Base-by-base conservation (phyloP, 2,888 invertebrate species). In the Ashinkailepas kermadecensis region DNA sequence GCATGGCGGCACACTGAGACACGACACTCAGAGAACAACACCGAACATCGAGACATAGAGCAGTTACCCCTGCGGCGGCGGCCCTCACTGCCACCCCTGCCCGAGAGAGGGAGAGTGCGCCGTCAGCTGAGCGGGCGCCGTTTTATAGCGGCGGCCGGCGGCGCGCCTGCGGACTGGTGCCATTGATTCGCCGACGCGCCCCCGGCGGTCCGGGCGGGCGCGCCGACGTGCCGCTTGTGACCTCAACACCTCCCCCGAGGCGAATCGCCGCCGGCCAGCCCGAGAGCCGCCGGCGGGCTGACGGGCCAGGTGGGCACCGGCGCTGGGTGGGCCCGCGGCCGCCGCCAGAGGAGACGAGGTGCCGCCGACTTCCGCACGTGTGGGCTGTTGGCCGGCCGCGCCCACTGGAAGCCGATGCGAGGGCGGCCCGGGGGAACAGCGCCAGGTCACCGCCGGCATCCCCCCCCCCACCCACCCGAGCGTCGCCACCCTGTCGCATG, bases 1-100 rank as follows among this genome's bases (percentile, higher is more conserved):
- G 95, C 95, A 95, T 95, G 80, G 67, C 82, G 78, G 67, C 81
- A 70, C 70, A 70, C 70, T 39, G 70, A 70, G 25, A 15, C 70
- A 70, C 70, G 15, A 70, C 70, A 70, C 39, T 70, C 70, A 70
- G 70, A 39, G 25, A 70, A 70, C 70, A 70, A 70, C 70, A 70
- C 39, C 25, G 70, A 70, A 70, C 70, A 70, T 70, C 70, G 39
- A 70, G 70, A 70, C 70, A 70, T 70, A 39, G 70, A 70, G 15
- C 70, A 70, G 70, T 70, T 70, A 70, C 70, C 70, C 25, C 39
- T 0, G 9, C 15, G 39, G 6, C 70, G 70, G 11, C 70, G 39
- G 70, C 70, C 70, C 39, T 9, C 70, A 70, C 70, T 70, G 70
- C 70, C 70, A 25, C 7, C 6, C 70, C 70, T 59, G 23, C 25